A percentile compares a stretch with the other conserved stretches of the same genome.
Conservation (phyloP, 1,140 invertebrate species). For the Panonychus citri region DNA sequence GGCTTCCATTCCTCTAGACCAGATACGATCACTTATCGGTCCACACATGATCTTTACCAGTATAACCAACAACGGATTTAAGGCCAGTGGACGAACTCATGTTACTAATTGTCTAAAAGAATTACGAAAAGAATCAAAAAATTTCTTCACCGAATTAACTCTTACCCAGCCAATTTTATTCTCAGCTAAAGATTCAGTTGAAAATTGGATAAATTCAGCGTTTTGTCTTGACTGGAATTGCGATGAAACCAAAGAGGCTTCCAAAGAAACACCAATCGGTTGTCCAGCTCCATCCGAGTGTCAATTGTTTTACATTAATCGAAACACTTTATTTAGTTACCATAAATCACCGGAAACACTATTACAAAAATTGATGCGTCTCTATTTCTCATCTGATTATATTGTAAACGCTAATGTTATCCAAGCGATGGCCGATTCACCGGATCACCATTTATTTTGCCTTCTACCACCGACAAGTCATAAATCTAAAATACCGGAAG, state of each 20-base stretch:
- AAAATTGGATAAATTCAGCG: conserved; percentile 70
- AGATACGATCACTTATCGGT: conserved; percentile 69
- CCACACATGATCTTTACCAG: conserved; percentile 85
- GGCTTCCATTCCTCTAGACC: conserved; percentile 83
- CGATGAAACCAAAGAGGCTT: conserved; percentile 24
- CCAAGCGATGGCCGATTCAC: conserved; percentile 93
- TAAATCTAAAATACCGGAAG: conserved; percentile 42
- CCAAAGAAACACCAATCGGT: conserved; percentile 34
- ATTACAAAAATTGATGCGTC: conserved; percentile 63
- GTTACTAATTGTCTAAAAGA: conserved; percentile 86
- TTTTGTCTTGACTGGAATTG: conserved; percentile 78
- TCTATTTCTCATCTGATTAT: conserved; percentile 94
- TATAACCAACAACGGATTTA: conserved; percentile 94
- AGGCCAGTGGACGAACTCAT: conserved; percentile 86
- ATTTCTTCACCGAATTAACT: background rate
- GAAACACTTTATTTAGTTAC: conserved; percentile 91
- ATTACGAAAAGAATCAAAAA: conserved; percentile 31
- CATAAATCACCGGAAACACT: conserved; percentile 87
- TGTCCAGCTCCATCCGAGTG: conserved; percentile 68
- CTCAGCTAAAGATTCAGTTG: conserved; percentile 57
- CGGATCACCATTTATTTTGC: conserved; percentile 89
- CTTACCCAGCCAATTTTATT: conserved; percentile 56
- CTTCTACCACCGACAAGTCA: conserved; percentile 56
- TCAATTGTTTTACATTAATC: conserved; percentile 42
- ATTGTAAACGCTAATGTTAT: conserved; percentile 98